Conservation (phyloP, 2,113 vertebrate species). For the Chaenogobius annularis region DNA sequence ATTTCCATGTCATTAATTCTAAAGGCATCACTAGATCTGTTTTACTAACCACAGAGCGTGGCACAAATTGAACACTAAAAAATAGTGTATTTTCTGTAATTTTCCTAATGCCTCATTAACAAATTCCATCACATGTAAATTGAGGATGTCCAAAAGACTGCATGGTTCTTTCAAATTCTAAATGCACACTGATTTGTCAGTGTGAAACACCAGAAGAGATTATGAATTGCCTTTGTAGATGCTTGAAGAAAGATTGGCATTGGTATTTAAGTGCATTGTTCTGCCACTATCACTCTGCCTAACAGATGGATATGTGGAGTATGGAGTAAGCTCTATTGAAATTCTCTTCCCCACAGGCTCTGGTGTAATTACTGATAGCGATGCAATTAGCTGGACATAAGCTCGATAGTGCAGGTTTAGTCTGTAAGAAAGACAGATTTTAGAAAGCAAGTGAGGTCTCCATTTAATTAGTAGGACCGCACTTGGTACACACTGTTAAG, state of each 20-base stretch:
- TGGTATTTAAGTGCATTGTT: slow-evolving; percentile 19
- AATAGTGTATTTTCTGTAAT: not conserved
- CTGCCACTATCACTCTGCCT: slow-evolving; percentile 26
- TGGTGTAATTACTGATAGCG: slow-evolving; percentile 71
- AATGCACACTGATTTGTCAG: not conserved
- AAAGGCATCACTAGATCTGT: not conserved
- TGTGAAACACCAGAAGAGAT: slow-evolving; percentile 5
- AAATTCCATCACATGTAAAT: no score
- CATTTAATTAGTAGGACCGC: slow-evolving; percentile 70
- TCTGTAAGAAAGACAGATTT: slow-evolving; percentile 47
- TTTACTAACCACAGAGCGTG: not conserved
- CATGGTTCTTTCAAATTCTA: not conserved
- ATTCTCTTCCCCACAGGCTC: slow-evolving; percentile 41
- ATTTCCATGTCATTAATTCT: not conserved
- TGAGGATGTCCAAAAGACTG: not conserved
- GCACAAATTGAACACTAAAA: not conserved
- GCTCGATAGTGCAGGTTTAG: slow-evolving; percentile 53
- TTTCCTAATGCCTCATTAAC: not conserved
- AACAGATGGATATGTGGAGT: slow-evolving; percentile 22
- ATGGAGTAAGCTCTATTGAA: slow-evolving; percentile 45
- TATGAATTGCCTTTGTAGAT: slow-evolving; percentile 8
- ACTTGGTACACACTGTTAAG: slow-evolving; percentile 40
- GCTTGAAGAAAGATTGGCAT: slow-evolving; percentile 12
- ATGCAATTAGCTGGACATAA: slow-evolving; percentile 72
- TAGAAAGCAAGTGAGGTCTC: slow-evolving; percentile 44